Conservation (phyloP, 2,113 vertebrate species). For the Amphiprion ocellaris region DNA sequence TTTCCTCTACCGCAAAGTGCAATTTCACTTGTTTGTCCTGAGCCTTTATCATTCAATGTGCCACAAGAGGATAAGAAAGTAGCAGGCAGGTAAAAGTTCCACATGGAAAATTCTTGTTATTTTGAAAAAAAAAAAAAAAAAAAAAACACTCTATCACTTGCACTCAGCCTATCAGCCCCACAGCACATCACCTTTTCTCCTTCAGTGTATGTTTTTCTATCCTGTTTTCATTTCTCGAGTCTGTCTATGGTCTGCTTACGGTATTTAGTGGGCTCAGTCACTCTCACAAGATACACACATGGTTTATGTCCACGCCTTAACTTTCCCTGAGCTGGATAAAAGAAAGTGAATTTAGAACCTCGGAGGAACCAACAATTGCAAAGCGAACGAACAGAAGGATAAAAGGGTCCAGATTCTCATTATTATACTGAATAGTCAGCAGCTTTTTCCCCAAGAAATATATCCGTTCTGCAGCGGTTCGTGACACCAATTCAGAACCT, state of each 20-base stretch:
- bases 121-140: conserved; percentile 23
- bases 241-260: conserved; percentile 15
- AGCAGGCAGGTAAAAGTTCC: conserved; percentile 42
- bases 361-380: conserved; percentile 3
- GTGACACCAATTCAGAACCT: no score
- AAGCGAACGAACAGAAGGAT: neutral
- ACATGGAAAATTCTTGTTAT: conserved; percentile 37
- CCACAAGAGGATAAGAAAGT: conserved; percentile 44
- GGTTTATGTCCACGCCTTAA: conserved; percentile 18
- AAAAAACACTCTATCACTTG: neutral
- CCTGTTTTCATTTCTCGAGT: conserved; percentile 22
- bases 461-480: neutral
- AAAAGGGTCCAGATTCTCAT: neutral
- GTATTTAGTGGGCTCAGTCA: conserved; percentile 50
- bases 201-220: conserved; percentile 8
- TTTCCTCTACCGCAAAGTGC: neutral
- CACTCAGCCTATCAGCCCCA: conserved; percentile 16
- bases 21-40: conserved; percentile 23
- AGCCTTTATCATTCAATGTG: conserved; percentile 48
- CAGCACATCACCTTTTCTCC: neutral
- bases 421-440: neutral
- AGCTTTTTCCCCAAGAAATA: neutral
- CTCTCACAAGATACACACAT: conserved; percentile 12
- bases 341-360: conserved; percentile 30
- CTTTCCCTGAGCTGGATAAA: conserved; percentile 45